Conservation (phyloP, 2,113 vertebrate species). For the Aegithalos caudatus region DNA sequence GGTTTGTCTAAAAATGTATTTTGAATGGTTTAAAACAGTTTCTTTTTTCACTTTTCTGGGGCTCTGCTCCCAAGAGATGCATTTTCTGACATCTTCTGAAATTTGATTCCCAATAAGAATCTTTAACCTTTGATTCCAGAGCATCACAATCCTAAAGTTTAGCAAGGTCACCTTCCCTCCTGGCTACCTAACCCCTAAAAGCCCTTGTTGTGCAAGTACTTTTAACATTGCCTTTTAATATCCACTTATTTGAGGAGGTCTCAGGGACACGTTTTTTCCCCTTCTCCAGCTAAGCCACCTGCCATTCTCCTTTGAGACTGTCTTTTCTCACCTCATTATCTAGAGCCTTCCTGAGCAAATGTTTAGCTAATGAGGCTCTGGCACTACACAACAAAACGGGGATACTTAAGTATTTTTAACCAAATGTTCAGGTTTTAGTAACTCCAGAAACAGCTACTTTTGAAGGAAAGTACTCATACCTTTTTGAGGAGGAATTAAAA, state of each 20-base stretch:
- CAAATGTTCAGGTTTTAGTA: background rate
- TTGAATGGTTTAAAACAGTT: background rate
- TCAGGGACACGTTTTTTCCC: background rate
- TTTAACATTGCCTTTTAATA: background rate
- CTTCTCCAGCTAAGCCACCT: background rate
- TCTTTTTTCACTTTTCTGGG: background rate
- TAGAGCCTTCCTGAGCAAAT: background rate
- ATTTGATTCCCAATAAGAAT: background rate
- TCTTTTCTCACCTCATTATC: background rate
- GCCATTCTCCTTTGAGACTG: background rate
- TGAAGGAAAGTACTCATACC: fast-evolving
- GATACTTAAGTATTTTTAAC: background rate
- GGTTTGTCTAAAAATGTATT: background rate
- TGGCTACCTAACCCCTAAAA: background rate
- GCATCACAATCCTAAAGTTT: background rate
- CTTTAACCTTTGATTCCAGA: background rate
- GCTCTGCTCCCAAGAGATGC: background rate
- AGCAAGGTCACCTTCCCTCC: background rate
- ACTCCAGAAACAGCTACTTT: background rate
- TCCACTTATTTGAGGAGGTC: background rate
- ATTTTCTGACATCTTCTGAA: background rate
- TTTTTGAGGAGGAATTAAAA: background rate
- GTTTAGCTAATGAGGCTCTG: background rate
- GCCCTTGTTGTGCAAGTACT: background rate
- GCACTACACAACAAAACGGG: background rate